Conservation (phyloP, 2,113 vertebrate species). For the Salminus brasiliensis region DNA sequence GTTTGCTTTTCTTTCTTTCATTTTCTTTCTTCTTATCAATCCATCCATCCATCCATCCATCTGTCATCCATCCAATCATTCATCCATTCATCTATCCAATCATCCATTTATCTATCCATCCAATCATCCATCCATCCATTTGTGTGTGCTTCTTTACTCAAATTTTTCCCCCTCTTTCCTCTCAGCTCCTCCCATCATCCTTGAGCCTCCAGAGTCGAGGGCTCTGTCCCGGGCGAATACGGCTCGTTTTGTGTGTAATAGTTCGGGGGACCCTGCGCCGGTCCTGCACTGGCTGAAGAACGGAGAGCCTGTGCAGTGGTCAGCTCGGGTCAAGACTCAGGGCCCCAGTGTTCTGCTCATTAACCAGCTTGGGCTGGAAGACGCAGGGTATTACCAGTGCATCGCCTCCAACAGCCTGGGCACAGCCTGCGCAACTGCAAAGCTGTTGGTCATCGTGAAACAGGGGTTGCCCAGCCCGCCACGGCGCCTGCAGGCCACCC, state of each 20-base stretch:
- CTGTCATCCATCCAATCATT: too few species aligned
- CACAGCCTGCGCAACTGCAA: constrained; percentile 88
- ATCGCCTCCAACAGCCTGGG: constrained; percentile 91
- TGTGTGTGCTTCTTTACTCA: too few species aligned
- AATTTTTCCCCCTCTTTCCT: too few species aligned
- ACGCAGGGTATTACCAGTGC: constrained; percentile 95
- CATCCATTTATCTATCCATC: too few species aligned
- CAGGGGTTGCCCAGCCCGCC: constrained; percentile 95
- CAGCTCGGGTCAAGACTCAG: constrained; percentile 90
- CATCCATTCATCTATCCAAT: too few species aligned
- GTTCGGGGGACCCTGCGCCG: constrained; percentile 86
- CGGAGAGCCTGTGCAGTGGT: constrained; percentile 81
- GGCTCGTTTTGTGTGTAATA: constrained; percentile 92
- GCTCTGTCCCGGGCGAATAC: constrained; percentile 93
- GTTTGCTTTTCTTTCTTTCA: background rate
- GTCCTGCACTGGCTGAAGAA: constrained; percentile 89
- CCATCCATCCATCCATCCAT: too few species aligned
- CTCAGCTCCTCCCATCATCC: constrained; percentile 87
- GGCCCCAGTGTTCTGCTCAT: constrained; percentile 89
- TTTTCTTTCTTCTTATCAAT: background rate
- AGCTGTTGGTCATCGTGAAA: constrained; percentile 88
- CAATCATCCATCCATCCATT: too few species aligned
- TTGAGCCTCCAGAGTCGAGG: constrained; percentile 90
- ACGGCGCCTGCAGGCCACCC: constrained; percentile 78
- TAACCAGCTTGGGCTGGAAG: constrained; percentile 92